Evolutionary conservation across 2,797 vertebrate genomes (phyloP), one percentile per base, ranked within the genome.

Genomic region (Valencia hispanica): DNA sequence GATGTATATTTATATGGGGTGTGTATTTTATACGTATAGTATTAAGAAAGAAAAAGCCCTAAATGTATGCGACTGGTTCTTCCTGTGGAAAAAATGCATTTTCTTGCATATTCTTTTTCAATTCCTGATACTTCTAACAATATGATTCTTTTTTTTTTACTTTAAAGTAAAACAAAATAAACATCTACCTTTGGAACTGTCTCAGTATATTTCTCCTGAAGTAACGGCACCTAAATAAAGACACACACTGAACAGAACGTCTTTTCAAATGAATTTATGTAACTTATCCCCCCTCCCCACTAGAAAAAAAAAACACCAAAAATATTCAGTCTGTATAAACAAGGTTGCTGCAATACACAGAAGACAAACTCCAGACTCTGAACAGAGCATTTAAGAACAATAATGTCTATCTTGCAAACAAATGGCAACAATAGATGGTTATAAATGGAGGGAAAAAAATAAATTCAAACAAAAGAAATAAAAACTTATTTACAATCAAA

Each of bases 231-330:
- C 27, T 15, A 34, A 47, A 39, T 4, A 18, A 45, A 78, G 27
- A 53, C 14, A 2, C 1, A 20, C 25, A 70, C 27, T 22, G 1
- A 10, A 25, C 32, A 43, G 61, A 15, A 59, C 0, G 0, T 75
- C 45, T 50, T 51, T 81, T 79, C 73, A 79, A 74, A 79, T 81
- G 25, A 69, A 48, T 89, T 88, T 87, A 87, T 86, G 83, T 20
- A 45, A 45, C 17, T 72, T 39, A 69, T 32, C 0, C 25, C 3
- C 66, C 72, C 75, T 55, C 12, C 20, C 17, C 1, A 63, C 9
- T 11, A 14, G 2, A 55, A 27, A 18, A 84, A 80, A 15, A 76
- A 15, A 74, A 51, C 48, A 68, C 3, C 22, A 79, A 30, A 61
- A 30, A 72, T 17, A 66, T 18, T 72, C 32, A 41, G 53, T 81